Conservation (phyloP, 2,113 vertebrate genomes). For the Tinamus guttatus region DNA sequence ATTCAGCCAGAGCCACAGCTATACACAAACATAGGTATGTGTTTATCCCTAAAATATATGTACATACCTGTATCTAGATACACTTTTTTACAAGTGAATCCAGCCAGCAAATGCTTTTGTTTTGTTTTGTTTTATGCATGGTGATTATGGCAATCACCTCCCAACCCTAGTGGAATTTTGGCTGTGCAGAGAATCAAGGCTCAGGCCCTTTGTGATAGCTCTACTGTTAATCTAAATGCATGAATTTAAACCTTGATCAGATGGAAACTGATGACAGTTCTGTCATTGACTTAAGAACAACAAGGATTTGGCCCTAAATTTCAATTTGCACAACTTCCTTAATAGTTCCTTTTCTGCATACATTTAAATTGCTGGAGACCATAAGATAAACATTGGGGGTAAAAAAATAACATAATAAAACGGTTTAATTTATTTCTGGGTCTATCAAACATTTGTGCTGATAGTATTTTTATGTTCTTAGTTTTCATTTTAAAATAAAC, state of each 20-base stretch:
- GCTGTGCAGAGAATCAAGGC: neutral
- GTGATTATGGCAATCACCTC: neutral
- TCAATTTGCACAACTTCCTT: constrained; percentile 2
- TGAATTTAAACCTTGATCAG: neutral
- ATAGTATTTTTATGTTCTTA: constrained; percentile 49
- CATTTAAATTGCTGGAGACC: constrained; percentile 5
- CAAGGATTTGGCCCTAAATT: neutral
- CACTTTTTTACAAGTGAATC: neutral
- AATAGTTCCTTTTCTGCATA: constrained; percentile 14
- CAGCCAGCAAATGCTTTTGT: neutral
- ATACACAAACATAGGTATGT: fast-evolving
- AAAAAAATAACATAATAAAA: neutral
- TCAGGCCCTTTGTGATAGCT: neutral
- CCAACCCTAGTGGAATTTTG: neutral
- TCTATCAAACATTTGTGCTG: constrained; percentile 3
- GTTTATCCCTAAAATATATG: neutral
- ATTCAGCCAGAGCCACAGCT: neutral
- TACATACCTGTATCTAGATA: neutral
- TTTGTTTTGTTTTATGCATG: neutral
- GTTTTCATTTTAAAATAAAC: constrained; percentile 58
- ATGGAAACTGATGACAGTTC: neutral
- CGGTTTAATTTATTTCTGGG: constrained; percentile 43
- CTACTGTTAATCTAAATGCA: neutral
- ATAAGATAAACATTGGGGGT: neutral
- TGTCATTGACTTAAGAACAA: neutral